Evolutionary conservation across 2,113 vertebrate species (phyloP).

Genomic region (Tragelaphus scriptus): DNA sequence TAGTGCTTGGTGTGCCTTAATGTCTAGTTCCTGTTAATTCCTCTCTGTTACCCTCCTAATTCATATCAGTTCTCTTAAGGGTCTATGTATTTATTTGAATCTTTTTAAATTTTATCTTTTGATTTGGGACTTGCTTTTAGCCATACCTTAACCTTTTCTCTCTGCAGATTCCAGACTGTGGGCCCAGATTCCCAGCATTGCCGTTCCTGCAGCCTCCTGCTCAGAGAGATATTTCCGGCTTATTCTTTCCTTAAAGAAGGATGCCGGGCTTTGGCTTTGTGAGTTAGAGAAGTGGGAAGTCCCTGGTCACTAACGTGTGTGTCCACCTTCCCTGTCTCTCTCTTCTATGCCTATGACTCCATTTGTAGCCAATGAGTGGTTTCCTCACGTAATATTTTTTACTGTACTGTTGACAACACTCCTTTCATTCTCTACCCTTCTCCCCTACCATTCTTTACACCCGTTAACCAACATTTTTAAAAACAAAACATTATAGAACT

Average conservation of each 20-base stretch:
- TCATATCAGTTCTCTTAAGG: neutral
- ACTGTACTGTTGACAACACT: neutral
- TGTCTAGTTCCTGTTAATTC: neutral
- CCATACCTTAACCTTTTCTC: neutral
- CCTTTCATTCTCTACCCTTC: neutral
- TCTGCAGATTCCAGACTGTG: neutral
- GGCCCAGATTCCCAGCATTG: neutral
- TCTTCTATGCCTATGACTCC: fast-evolving
- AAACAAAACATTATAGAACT: neutral
- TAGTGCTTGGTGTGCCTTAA: neutral
- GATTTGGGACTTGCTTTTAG: neutral
- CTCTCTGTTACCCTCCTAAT: neutral
- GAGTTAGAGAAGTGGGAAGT: neutral
- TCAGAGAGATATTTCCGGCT: neutral
- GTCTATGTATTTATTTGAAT: neutral
- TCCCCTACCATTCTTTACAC: neutral
- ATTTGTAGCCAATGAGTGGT: neutral
- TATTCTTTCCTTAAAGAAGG: neutral
- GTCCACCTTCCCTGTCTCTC: neutral
- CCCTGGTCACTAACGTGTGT: fast-evolving
- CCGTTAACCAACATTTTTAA: neutral
- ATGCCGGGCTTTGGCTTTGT: neutral
- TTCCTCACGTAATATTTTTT: neutral
- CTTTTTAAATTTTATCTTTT: neutral
- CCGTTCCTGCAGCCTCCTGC: neutral